These are phyloP conservation scores for Papio anubis DNA, from an alignment of 2,113 vertebrate species.

Conservation along the genomic window DNA sequence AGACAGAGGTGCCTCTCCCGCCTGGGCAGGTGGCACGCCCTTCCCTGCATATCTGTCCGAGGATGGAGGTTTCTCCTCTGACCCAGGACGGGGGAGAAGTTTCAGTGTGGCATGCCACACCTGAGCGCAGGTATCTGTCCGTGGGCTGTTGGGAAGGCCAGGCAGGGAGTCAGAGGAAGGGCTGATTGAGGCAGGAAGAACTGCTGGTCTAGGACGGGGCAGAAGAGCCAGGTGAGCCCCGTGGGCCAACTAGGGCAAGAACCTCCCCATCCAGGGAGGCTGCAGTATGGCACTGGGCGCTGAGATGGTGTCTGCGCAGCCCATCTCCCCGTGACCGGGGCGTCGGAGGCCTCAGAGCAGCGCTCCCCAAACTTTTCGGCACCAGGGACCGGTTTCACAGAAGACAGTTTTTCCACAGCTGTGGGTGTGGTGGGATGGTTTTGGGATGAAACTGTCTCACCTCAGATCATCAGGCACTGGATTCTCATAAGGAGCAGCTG, in stretches of 20 bases:
- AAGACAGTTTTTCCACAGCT: too few relatives aligned
- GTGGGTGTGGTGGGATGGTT: too few relatives aligned
- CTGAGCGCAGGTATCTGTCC: not conserved
- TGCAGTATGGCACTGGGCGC: fast-evolving
- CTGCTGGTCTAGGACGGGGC: too few relatives aligned
- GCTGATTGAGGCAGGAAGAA: not conserved
- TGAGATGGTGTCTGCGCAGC: fast-evolving
- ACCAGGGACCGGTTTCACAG: too few relatives aligned
- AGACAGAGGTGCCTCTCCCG: too few relatives aligned
- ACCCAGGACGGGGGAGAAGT: not conserved
- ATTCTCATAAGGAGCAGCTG: too few relatives aligned
- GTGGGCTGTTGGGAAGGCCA: not conserved
- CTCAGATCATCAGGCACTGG: too few relatives aligned
- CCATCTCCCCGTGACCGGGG: too few relatives aligned
- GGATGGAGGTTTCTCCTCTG: not conserved
- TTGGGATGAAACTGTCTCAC: too few relatives aligned
- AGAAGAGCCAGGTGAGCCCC: not conserved
- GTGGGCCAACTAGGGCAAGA: fast-evolving
- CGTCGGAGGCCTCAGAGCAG: too few relatives aligned
- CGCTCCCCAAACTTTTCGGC: too few relatives aligned
- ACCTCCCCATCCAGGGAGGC: not conserved
- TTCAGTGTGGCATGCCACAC: not conserved
- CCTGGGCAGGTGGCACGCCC: not conserved
- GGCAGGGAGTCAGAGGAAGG: not conserved
- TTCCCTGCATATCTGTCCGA: not conserved